Evolutionary conservation across 2,797 vertebrate genomes (phyloP), one percentile per base, ranked within the genome.

Genomic region (Hoplostethus atlanticus): DNA sequence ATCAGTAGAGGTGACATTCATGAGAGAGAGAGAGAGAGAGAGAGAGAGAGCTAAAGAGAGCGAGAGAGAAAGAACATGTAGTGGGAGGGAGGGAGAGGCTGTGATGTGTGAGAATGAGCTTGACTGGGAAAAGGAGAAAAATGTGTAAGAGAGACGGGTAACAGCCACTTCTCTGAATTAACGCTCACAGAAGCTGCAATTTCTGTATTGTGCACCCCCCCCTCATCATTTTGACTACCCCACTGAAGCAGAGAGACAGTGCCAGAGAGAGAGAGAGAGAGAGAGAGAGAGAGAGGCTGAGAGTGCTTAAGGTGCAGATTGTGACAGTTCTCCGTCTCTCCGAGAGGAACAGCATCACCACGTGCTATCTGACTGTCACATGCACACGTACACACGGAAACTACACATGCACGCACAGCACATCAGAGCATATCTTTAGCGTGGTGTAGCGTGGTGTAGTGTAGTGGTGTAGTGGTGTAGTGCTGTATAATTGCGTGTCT

Each of bases 1-100:
- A 92, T 93, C 93, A 92, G 92, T 92, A 95, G 94, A 94, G 94
- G 94, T 95, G 94, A 95, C 94, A 95, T 95, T 95, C 95, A 94
- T 93, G 90, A 92, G 89, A 86, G 86, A 87, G 87, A 79, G 87
- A 78, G 86, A 74, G 76, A 77, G 79, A 64, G 84, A 52, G 55
- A 68, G 66, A 55, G 31, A 52, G 75, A 30, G 40, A 44, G 66
- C n/a, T n/a, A 46, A 53, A 46, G 48, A 50, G 73, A 13, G 57
- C 51, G 68, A 13, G 48, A 76, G 58, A 40, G 64, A 15, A 56
- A 34, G 12, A 53, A 57, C 46, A 66, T 36, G 47, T 66, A 30
- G 60, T 21, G 65, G 52, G 53, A 9, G 48, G 17, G 56, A 38
- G 47, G 34, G 25, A 68, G 74, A 81, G 58, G 78, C 77, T 86